Evolutionary conservation across 1,140 invertebrate genomes (phyloP).

Genomic region (Pseudomyrmex pallidus): DNA sequence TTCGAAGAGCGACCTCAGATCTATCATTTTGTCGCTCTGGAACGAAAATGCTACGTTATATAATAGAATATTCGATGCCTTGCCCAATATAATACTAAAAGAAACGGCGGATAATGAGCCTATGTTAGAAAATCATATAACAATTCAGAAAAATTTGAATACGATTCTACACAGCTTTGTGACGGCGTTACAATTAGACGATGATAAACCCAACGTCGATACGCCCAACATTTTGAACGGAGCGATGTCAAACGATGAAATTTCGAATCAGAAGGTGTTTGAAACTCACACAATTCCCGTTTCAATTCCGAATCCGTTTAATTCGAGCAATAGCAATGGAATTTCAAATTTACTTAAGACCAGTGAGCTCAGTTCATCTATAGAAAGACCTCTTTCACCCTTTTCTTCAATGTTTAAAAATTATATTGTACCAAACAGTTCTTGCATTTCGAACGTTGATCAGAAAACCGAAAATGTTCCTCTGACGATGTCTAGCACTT

Average conservation of each 20-base stretch:
- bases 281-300: not conserved
- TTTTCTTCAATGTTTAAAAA: not conserved
- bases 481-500: not conserved
- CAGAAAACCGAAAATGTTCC: not conserved
- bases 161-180: not conserved
- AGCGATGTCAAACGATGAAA: not conserved
- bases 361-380: not conserved
- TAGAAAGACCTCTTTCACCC: no score
- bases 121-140: not conserved
- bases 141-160: not conserved
- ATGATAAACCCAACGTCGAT: not conserved
- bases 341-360: not conserved
- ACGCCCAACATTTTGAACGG: not conserved
- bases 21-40: not conserved
- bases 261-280: not conserved
- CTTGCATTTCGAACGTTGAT: not conserved
- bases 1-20: no score
- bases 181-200: not conserved
- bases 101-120: no score
- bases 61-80: not conserved
- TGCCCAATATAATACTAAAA: not conserved
- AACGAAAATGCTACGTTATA: constrained; percentile 38
- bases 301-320: constrained; percentile 2
- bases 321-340: not conserved
- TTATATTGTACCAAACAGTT: not conserved